Evolutionary conservation across 2,797 vertebrate species (phyloP).

Genomic region (Acipenser transmontanus): DNA sequence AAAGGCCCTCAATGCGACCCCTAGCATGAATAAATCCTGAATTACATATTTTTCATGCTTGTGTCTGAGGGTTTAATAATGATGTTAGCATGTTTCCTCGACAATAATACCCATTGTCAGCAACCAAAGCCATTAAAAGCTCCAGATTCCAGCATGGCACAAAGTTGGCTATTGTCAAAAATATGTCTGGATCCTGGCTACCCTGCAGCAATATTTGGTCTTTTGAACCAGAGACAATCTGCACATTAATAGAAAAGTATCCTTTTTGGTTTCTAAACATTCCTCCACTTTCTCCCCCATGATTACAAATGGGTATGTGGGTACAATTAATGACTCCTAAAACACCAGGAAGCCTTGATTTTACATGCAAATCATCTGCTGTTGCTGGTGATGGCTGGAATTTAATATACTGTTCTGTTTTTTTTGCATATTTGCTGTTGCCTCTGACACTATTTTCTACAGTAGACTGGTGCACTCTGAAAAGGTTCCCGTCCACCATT

Average conservation of each 20-base stretch:
- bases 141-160: constrained; percentile 2
- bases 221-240: constrained; percentile 4
- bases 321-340: constrained; percentile 7
- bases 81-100: constrained; percentile 9
- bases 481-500: constrained; percentile 12
- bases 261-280: background rate
- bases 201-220: background rate
- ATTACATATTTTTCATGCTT: background rate
- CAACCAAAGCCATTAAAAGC: background rate
- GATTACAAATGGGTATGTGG: constrained; percentile 1
- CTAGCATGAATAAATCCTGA: background rate
- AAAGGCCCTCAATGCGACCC: background rate
- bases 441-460: constrained; percentile 7
- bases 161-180: constrained; percentile 17
- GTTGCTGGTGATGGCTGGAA: background rate
- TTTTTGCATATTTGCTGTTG: background rate
- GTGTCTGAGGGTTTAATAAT: constrained; percentile 4
- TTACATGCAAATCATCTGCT: too few relatives aligned
- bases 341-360: too few relatives aligned
- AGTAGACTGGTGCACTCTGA: background rate
- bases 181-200: constrained; percentile 17
- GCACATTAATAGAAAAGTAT: background rate
- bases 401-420: background rate
- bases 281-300: constrained; percentile 1
- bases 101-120: constrained; percentile 5